phyloP scores from a whole-genome alignment of 1,140 invertebrate genomes.

The Dryas iulia region DNA sequence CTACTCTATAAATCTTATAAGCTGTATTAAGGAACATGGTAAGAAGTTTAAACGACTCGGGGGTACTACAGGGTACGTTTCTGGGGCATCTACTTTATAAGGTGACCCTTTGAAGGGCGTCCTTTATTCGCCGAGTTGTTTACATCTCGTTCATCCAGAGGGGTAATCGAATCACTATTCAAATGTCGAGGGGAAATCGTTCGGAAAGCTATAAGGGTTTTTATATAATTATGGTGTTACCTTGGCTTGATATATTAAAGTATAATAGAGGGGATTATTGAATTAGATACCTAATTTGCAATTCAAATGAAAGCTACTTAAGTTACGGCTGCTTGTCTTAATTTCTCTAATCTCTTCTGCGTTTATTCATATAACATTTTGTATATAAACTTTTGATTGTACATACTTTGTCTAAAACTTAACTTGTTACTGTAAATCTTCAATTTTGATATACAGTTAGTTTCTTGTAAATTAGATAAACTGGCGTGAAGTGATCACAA shows the following conservation, averaged over 20 bases:
- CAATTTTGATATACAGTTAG: slow-evolving; percentile 3
- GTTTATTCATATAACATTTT: too few relatives aligned
- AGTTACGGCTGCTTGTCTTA: not conserved
- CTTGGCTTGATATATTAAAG: slow-evolving; percentile 30
- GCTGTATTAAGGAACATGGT: slow-evolving; percentile 4
- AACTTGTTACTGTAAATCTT: slow-evolving; percentile 2
- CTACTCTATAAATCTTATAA: slow-evolving; percentile 10
- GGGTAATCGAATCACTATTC: slow-evolving; percentile 56
- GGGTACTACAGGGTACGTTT: slow-evolving; percentile 50
- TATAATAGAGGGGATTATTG: slow-evolving; percentile 33
- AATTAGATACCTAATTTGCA: slow-evolving; percentile 37
- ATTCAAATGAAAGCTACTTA: slow-evolving; percentile 25
- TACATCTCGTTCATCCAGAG: slow-evolving; percentile 51
- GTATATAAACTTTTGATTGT: not conserved
- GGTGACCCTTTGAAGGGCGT: slow-evolving; percentile 62
- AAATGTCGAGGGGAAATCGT: slow-evolving; percentile 47
- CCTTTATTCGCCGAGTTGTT: slow-evolving; percentile 54
- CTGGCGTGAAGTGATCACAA: not conserved
- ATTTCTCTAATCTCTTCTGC: not conserved
- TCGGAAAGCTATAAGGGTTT: slow-evolving; percentile 36
- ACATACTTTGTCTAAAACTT: slow-evolving; percentile 27
- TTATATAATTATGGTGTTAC: slow-evolving; percentile 35
- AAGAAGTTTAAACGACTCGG: slow-evolving; percentile 24
- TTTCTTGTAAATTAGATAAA: not conserved
- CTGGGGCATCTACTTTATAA: slow-evolving; percentile 52